phyloP scores from a whole-genome alignment of 2,888 invertebrate species.

The Gymnocheta viridis region DNA sequence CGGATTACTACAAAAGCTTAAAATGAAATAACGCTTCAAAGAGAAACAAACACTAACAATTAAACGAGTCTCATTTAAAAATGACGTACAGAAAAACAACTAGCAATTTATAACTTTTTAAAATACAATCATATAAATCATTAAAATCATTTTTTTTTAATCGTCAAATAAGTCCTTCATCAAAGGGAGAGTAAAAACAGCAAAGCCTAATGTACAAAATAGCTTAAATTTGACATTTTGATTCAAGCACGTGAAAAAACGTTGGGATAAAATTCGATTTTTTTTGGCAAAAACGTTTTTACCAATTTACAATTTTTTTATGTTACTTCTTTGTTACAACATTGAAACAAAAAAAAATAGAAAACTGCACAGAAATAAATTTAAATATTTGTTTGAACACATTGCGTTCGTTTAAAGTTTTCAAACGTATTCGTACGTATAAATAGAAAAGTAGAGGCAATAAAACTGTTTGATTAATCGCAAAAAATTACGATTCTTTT shows the following conservation, averaged over 20 bases:
- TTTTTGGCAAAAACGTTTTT: slow-evolving; percentile 1
- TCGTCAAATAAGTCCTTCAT: slow-evolving; percentile 13
- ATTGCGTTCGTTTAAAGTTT: slow-evolving; percentile 39
- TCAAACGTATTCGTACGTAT: not conserved
- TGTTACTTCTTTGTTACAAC: slow-evolving; percentile 22
- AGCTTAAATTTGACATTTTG: slow-evolving; percentile 39
- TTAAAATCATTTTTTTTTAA: slow-evolving; percentile 14
- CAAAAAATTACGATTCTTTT: slow-evolving; percentile 51
- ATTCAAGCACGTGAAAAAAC: slow-evolving; percentile 13
- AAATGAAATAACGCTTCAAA: not conserved
- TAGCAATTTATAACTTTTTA: not conserved
- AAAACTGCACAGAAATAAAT: slow-evolving; percentile 30
- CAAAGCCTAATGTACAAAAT: not conserved
- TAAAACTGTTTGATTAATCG: slow-evolving; percentile 62
- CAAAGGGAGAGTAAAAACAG: not conserved
- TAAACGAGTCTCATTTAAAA: not conserved
- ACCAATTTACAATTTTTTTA: slow-evolving; percentile 26
- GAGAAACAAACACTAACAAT: not conserved
- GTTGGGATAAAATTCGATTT: not conserved
- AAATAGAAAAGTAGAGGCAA: slow-evolving; percentile 29
- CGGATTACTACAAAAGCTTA: not conserved
- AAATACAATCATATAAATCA: not conserved
- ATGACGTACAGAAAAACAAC: not conserved
- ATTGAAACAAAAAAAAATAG: not conserved
- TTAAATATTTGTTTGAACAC: slow-evolving; percentile 51